phyloP scores from a whole-genome alignment of 2,888 invertebrate genomes.

The Ophion ventricosus region DNA sequence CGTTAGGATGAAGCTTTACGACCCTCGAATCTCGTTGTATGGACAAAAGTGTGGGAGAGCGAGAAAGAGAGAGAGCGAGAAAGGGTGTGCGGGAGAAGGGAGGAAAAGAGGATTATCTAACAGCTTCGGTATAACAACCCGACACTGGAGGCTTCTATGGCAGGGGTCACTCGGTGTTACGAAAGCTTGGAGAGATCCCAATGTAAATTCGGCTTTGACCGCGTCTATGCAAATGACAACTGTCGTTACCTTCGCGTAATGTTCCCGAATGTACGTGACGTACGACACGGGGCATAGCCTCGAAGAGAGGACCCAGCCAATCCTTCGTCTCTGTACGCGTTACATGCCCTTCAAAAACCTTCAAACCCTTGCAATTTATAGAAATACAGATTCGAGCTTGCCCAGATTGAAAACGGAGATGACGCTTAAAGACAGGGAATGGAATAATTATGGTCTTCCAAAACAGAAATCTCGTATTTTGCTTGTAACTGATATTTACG shows the following conservation, averaged over 20 bases:
- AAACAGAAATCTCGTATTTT: background rate
- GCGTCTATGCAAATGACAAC: slow-evolving; percentile 78
- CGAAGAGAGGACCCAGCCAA: slow-evolving; percentile 54
- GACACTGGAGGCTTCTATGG: slow-evolving; percentile 18
- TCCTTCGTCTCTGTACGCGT: slow-evolving; percentile 21
- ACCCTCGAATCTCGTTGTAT: slow-evolving; percentile 9
- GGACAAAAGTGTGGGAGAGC: background rate
- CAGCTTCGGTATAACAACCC: slow-evolving; percentile 53
- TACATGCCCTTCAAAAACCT: slow-evolving; percentile 40
- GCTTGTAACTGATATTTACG: background rate
- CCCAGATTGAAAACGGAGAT: background rate
- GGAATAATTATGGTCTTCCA: background rate
- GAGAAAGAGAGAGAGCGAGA: background rate
- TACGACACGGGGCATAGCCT: slow-evolving; percentile 45
- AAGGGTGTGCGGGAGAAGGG: background rate
- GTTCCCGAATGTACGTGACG: slow-evolving; percentile 65
- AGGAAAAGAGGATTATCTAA: slow-evolving; percentile 44
- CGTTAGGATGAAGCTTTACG: slow-evolving; percentile 27
- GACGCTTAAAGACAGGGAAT: background rate
- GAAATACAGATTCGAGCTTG: slow-evolving; percentile 15
- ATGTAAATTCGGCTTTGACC: slow-evolving; percentile 80
- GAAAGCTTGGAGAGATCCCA: slow-evolving; percentile 60
- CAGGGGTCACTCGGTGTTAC: slow-evolving; percentile 55
- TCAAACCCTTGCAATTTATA: slow-evolving; percentile 44
- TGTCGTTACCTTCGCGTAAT: slow-evolving; percentile 67